Percentiles rank a stretch among this genome's conserved stretches.
Evolutionary conservation across 2,888 invertebrate genomes (phyloP).

Genomic region (Zygaena filipendulae): DNA sequence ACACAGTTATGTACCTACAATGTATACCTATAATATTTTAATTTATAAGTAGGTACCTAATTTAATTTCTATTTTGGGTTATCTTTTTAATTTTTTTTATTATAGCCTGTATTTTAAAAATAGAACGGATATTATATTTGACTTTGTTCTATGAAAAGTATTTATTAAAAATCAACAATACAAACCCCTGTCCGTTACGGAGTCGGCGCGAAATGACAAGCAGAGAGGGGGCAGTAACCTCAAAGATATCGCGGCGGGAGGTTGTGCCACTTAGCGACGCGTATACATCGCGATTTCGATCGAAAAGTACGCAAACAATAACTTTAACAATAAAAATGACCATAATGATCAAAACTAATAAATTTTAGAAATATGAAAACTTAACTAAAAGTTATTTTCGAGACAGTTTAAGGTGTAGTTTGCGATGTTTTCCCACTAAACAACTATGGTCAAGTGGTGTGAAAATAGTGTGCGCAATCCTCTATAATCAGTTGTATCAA

Average conservation of each 20-base stretch:
- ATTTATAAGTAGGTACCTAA: too few species aligned
- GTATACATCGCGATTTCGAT: constrained; percentile 51
- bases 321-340: too few species aligned
- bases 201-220: constrained; percentile 63
- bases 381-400: background rate
- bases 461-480: constrained; percentile 31
- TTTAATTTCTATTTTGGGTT: too few species aligned
- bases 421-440: background rate
- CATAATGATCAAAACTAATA: too few species aligned
- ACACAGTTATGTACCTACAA: too few species aligned
- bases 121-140: too few species aligned
- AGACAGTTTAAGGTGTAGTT: background rate
- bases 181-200: constrained; percentile 45
- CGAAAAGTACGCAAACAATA: too few species aligned
- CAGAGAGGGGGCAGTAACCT: constrained; percentile 57
- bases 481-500: constrained; percentile 44
- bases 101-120: too few species aligned
- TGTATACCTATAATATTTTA: too few species aligned
- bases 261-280: constrained; percentile 38
- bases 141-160: too few species aligned
- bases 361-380: background rate
- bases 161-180: too few species aligned
- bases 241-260: constrained; percentile 37
- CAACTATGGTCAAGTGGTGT: constrained; percentile 27
- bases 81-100: too few species aligned